A percentile compares a stretch with the other conserved stretches of the same genome.
phyloP scores from a whole-genome alignment of 2,888 invertebrate species.

The Hemicrepidius hirtus region DNA sequence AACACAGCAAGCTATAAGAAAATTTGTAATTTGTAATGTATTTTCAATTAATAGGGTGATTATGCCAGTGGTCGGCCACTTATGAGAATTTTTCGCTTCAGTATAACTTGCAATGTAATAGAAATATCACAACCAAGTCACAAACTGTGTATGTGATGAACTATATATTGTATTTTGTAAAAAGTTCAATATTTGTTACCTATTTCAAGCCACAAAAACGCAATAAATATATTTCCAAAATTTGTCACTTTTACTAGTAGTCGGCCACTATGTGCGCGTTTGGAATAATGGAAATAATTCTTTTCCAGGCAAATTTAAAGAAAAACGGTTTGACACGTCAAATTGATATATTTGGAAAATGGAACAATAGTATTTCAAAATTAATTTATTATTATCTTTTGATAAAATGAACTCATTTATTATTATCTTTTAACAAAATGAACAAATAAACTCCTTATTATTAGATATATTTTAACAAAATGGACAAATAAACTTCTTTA shows the following conservation, averaged over 20 bases:
- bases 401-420: conserved; percentile 9
- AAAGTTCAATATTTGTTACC: neutral
- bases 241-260: conserved; percentile 9
- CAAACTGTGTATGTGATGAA: neutral
- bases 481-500: too few species aligned
- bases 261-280: neutral
- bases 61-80: conserved; percentile 4
- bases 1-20: too few species aligned
- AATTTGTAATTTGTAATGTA: too few species aligned
- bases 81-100: conserved; percentile 6
- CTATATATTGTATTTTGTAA: neutral
- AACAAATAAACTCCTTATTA: conserved; percentile 9
- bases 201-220: neutral
- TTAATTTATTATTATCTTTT: conserved; percentile 5
- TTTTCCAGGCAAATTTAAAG: too few species aligned
- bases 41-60: too few species aligned
- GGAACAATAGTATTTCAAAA: conserved; percentile 1
- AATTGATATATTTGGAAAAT: neutral
- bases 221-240: conserved; percentile 3
- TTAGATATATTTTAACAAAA: neutral
- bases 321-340: neutral
- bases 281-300: too few species aligned
- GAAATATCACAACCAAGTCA: conserved; percentile 7
- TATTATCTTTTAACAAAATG: conserved; percentile 7
- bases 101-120: conserved; percentile 3